phyloP scores from a whole-genome alignment of 2,888 invertebrate genomes.

The Rhyacophila evoluta region DNA sequence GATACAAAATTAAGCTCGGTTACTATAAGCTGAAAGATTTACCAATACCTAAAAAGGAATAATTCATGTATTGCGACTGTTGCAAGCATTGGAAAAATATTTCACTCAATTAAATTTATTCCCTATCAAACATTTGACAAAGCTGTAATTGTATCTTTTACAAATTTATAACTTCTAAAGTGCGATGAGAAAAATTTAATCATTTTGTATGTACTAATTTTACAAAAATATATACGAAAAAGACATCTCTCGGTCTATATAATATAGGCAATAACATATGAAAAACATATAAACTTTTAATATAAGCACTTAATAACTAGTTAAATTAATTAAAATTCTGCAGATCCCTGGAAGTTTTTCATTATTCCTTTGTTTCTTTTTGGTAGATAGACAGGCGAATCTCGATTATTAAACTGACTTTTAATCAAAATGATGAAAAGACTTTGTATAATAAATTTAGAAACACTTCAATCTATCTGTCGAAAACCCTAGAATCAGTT shows the following conservation, averaged over 20 bases:
- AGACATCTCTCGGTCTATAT: background rate
- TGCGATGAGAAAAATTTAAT: constrained; percentile 3
- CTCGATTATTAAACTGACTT: no score
- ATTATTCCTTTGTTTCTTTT: background rate
- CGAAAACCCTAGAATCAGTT: no score
- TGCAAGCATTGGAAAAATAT: no score
- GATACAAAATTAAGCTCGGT: background rate
- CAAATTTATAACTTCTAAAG: background rate
- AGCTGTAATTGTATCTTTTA: no score
- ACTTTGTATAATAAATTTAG: no score
- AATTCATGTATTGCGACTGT: no score
- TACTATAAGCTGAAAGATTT: background rate
- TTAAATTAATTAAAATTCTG: background rate
- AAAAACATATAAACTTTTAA: constrained; percentile 13
- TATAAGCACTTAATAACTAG: background rate
- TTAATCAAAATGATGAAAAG: no score
- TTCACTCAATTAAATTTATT: no score
- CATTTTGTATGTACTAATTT: background rate
- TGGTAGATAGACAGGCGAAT: background rate
- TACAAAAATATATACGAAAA: constrained; percentile 21
- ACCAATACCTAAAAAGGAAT: no score
- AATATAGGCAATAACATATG: background rate
- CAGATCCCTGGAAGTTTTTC: background rate
- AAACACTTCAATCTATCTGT: no score
- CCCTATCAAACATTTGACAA: no score